These are phyloP conservation scores for Poeciliopsis retropinna DNA, from an alignment of 2,113 vertebrate species.

Conservation along the genomic window DNA sequence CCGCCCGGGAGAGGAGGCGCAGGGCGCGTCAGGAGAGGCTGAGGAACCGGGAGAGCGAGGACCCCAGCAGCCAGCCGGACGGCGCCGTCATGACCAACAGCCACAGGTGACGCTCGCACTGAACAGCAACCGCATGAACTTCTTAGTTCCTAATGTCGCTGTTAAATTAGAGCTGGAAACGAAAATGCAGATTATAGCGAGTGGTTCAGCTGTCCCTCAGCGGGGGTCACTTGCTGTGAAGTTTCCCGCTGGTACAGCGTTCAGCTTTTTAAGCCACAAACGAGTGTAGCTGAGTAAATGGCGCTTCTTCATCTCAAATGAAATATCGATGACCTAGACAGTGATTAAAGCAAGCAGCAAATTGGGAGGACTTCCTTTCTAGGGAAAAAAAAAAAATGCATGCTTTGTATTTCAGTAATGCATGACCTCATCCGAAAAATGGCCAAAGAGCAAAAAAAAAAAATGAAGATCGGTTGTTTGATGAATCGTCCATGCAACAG, in stretches of 20 bases:
- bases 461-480: constrained; percentile 6
- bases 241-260: too few species aligned
- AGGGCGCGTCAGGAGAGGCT: constrained; percentile 92
- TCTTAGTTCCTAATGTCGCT: not conserved
- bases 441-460: constrained; percentile 4
- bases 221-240: too few species aligned
- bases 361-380: not conserved
- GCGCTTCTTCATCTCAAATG: not conserved
- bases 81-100: constrained; percentile 84
- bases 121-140: not conserved
- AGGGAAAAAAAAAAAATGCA: not conserved
- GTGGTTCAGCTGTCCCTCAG: too few species aligned
- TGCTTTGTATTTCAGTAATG: too few species aligned
- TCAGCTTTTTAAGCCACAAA: not conserved
- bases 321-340: not conserved
- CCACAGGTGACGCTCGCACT: constrained; percentile 84
- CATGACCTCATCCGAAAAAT: constrained; percentile 28
- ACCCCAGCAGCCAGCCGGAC: constrained; percentile 79
- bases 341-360: not conserved
- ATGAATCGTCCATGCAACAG: constrained; percentile 32
- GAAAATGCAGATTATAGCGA: too few species aligned
- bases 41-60: constrained; percentile 82
- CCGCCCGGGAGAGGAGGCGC: constrained; percentile 91
- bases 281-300: not conserved
- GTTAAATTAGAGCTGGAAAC: not conserved